These are phyloP conservation scores for Subanguina moxae DNA, from an alignment of 1,140 invertebrate genomes.

Conservation along the genomic window DNA sequence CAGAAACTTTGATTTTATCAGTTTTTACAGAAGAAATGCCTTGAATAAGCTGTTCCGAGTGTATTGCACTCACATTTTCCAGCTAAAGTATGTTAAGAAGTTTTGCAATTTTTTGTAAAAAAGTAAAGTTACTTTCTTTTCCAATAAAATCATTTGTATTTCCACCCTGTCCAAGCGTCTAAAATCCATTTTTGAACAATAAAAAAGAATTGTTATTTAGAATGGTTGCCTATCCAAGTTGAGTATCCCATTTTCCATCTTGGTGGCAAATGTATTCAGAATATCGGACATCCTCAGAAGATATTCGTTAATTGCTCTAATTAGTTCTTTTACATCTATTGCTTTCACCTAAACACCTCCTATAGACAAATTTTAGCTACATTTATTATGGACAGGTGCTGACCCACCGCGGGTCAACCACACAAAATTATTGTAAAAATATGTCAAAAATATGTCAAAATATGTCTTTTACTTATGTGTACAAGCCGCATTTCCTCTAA, in stretches of 20 bases:
- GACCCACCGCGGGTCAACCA: no score
- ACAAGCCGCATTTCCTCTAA: no score
- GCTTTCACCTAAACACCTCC: not conserved
- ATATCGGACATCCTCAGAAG: not conserved
- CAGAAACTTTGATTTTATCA: no score
- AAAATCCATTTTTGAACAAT: not conserved
- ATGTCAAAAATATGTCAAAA: not conserved
- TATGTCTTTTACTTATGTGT: not conserved
- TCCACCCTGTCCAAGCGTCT: constrained; percentile 4
- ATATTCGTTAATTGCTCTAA: not conserved
- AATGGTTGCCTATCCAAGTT: not conserved
- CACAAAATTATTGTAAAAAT: no score
- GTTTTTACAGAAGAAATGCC: not conserved
- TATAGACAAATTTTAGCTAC: no score
- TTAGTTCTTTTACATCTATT: not conserved
- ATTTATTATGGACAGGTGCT: no score
- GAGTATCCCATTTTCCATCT: not conserved
- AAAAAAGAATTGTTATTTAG: not conserved
- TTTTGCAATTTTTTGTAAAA: no score
- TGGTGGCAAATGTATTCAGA: not conserved
- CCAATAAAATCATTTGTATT: constrained; percentile 2
- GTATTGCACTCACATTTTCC: no score
- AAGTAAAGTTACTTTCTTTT: not conserved
- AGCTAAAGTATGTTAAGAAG: no score
- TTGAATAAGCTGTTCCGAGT: not conserved